These are phyloP conservation scores for Dolichotis patagonum DNA, from an alignment of 2,113 vertebrate species.

Conservation along the genomic window DNA sequence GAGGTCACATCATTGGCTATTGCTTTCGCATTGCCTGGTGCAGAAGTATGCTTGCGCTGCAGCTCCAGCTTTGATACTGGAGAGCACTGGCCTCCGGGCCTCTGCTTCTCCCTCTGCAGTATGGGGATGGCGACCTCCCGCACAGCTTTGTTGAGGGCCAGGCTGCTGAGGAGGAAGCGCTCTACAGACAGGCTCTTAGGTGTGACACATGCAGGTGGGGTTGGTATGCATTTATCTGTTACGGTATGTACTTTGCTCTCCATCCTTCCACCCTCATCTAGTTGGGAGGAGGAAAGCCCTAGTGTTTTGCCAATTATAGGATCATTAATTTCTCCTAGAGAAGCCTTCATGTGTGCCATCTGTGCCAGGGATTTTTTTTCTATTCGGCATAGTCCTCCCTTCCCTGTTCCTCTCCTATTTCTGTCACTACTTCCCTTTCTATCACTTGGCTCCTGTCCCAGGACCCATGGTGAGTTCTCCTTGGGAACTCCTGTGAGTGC, in stretches of 20 bases:
- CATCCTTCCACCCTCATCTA: fast-evolving
- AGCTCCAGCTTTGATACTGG: not conserved
- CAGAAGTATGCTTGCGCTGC: not conserved
- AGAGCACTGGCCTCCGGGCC: not conserved
- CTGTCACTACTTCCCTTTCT: not conserved
- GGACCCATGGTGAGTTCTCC: not conserved
- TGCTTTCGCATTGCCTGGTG: not conserved
- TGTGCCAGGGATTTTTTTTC: not conserved
- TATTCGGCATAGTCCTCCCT: not conserved
- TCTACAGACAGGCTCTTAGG: too few relatives aligned
- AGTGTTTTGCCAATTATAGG: fast-evolving
- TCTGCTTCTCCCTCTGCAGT: too few relatives aligned
- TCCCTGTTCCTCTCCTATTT: not conserved
- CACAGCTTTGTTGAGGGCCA: not conserved
- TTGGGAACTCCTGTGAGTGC: not conserved
- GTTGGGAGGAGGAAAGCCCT: not conserved
- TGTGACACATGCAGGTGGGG: fast-evolving
- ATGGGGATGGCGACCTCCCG: fast-evolving
- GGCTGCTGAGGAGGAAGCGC: not conserved
- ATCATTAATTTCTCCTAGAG: not conserved
- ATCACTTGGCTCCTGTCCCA: not conserved
- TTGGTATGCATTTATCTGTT: not conserved
- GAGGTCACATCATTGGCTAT: fast-evolving
- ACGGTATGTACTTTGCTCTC: fast-evolving
- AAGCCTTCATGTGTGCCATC: not conserved